A percentile compares a stretch with the other conserved stretches of the same genome.
Conservation (phyloP, 1,140 invertebrate genomes). For the Hyles vespertilio region DNA sequence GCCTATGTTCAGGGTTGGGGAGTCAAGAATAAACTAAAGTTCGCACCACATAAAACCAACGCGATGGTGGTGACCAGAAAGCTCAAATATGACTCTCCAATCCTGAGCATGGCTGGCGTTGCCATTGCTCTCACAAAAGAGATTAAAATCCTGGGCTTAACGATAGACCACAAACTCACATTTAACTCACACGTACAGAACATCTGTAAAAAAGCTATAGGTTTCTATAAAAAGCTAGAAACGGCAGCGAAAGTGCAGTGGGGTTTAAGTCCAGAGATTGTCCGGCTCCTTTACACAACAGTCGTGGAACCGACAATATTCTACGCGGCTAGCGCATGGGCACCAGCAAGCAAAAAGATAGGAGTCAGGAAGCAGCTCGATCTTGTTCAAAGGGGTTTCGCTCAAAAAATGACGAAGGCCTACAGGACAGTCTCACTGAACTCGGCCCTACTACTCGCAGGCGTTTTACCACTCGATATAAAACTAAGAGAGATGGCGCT, state of each 20-base stretch:
- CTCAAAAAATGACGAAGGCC: neutral
- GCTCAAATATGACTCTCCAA: no score
- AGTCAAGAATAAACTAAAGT: no score
- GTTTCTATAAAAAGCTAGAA: neutral
- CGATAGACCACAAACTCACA: no score
- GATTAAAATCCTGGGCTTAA: no score
- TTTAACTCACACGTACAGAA: neutral
- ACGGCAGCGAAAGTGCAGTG: constrained; percentile 1
- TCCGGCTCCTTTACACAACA: constrained; percentile 5
- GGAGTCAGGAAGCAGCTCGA: neutral
- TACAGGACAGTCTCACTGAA: constrained; percentile 2
- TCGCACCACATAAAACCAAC: no score
- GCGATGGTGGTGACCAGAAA: no score
- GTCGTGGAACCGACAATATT: constrained; percentile 9
- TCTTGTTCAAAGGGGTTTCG: neutral
- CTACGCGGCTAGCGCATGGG: constrained; percentile 11
- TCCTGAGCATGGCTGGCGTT: no score
- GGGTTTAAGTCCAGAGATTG: constrained; percentile 3
- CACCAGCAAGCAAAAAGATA: neutral
- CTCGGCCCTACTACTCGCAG: neutral
- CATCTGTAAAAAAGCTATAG: neutral
- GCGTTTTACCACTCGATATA: neutral
- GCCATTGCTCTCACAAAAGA: no score
- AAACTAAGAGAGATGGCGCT: neutral
- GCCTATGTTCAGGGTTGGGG: no score